Base-by-base conservation (phyloP, 2,888 invertebrate genomes). In the Yponomeuta cagnagella region DNA sequence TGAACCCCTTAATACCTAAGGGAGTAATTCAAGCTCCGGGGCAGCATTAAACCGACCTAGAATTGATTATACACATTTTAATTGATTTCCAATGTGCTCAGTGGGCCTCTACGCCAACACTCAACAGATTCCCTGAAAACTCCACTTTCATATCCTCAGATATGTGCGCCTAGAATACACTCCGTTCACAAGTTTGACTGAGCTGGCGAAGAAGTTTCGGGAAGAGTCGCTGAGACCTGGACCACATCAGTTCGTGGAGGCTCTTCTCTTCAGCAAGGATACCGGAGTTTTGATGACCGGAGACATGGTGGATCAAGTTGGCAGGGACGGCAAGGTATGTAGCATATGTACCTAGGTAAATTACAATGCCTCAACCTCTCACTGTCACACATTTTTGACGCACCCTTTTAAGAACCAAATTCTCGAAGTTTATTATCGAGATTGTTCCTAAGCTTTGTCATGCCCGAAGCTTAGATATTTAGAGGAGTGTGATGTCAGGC, bases 251-350 rank as follows among this genome's bases (percentile, higher is more conserved):
- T 97, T 97, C 84, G 95, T 97, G 0, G 97, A 97, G 82, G 95
- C 94, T 0, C 83, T 97, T 48, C 88, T 95, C 74, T 97, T 93
- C 81, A 93, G 90, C 67, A 90, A 93, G 75, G 90, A 95, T 63
- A 86, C 92, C 68, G 96, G 95, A 10, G 96, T 97, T 0, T 83
- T 97, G 58, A 97, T 97, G 96, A 93, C 94, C 0, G 97, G 95
- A 23, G 93, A 94, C 74, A 94, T 95, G 94, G 94, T 93, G 4
- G 94, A 95, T 73, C 85, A 93, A 69, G 84, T 93, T 1, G 94
- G 94, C 65, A 72, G 74, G 5, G 89, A 93, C 76, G 94, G 93
- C 68, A 93, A 94, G 90, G 95, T 95, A 78, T 70, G 23, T 15
- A 63, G 43, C 43, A 8, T 1, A 8, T 43, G 43, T 33, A 33